Evolutionary conservation across 2,888 invertebrate genomes (phyloP).

Genomic region (Trissolcus brochymenae): DNA sequence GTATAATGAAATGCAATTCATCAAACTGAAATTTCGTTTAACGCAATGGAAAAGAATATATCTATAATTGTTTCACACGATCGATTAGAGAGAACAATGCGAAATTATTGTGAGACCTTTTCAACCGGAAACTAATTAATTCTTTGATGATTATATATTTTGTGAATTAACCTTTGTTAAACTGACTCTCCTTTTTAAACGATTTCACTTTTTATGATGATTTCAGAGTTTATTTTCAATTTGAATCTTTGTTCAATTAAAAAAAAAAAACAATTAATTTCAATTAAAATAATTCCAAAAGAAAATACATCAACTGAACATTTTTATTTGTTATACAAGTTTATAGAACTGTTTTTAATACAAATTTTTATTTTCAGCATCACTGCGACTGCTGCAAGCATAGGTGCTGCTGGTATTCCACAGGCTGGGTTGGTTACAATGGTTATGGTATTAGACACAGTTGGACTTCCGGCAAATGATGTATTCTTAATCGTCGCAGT

Average conservation of each 20-base stretch:
- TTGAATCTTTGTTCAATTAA: neutral
- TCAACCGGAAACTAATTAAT: slow-evolving; percentile 38
- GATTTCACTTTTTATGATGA: too few relatives aligned
- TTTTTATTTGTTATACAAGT: too few relatives aligned
- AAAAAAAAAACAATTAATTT: too few relatives aligned
- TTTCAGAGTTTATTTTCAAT: neutral
- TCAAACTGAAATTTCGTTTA: slow-evolving; percentile 14
- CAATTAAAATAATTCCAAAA: too few relatives aligned
- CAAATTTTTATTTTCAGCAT: slow-evolving; percentile 77
- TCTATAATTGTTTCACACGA: neutral
- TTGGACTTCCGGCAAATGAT: slow-evolving; percentile 83
- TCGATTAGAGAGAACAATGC: slow-evolving; percentile 1
- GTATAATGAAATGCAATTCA: slow-evolving; percentile 7
- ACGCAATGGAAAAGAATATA: slow-evolving; percentile 4
- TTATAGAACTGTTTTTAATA: neutral
- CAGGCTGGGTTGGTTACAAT: slow-evolving; percentile 88
- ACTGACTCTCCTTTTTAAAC: too few relatives aligned
- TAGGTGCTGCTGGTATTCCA: slow-evolving; percentile 88
- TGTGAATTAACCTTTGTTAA: too few relatives aligned
- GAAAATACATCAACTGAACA: too few relatives aligned
- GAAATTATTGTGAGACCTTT: slow-evolving; percentile 11
- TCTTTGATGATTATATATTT: too few relatives aligned
- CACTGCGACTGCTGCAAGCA: slow-evolving; percentile 87
- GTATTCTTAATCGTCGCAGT: slow-evolving; percentile 83
- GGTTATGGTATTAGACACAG: slow-evolving; percentile 85